phyloP scores from a whole-genome alignment of 2,797 vertebrate genomes.

The Sparidentex hasta region DNA sequence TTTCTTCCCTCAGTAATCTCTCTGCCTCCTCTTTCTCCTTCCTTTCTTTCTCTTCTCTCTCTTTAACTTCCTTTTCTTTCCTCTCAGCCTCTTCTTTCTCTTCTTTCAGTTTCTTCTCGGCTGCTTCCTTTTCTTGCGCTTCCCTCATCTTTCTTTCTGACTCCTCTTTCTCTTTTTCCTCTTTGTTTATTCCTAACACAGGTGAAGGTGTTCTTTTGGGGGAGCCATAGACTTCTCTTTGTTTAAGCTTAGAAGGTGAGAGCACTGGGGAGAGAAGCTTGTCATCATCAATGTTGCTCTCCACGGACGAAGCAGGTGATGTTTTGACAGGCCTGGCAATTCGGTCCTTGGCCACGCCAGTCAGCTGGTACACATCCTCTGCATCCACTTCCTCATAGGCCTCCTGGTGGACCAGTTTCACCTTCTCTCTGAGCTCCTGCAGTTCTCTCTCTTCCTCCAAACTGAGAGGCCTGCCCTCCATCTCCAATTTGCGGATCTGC shows the following conservation, averaged over 20 bases:
- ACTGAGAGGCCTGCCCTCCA: conserved; percentile 87
- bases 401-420: conserved; percentile 96
- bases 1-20: conserved; percentile 51
- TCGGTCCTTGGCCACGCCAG: conserved; percentile 86
- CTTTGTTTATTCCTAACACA: conserved; percentile 64
- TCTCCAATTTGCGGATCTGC: conserved; percentile 88
- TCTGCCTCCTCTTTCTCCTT: conserved; percentile 49
- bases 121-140: conserved; percentile 72
- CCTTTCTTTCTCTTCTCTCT: conserved; percentile 51
- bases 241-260: conserved; percentile 82
- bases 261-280: conserved; percentile 83
- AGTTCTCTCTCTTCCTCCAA: conserved; percentile 88
- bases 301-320: conserved; percentile 86
- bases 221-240: conserved; percentile 80
- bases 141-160: conserved; percentile 67
- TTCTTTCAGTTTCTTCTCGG: conserved; percentile 52
- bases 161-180: conserved; percentile 61
- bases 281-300: conserved; percentile 87
- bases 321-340: conserved; percentile 85
- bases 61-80: conserved; percentile 53
- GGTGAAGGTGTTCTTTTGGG: conserved; percentile 76
- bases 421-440: conserved; percentile 95
- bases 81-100: conserved; percentile 52
- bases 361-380: conserved; percentile 95
- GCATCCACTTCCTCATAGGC: conserved; percentile 95